Conservation (phyloP, 1,140 invertebrate genomes). For the Drusus annulatus region DNA sequence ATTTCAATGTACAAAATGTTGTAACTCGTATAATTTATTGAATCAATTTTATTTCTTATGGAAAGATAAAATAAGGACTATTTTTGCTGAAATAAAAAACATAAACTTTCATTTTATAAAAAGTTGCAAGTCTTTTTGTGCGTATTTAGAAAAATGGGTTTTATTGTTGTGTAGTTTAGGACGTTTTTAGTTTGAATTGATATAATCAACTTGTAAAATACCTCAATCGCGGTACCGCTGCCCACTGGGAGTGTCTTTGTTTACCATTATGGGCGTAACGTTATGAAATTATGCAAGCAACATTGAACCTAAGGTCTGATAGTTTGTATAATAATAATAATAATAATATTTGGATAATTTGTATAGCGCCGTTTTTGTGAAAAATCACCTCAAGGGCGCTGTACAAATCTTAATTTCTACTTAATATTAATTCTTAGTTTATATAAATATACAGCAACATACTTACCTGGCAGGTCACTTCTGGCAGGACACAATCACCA, state of each 20-base stretch:
- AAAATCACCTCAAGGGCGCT: no score
- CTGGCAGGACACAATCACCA: no score
- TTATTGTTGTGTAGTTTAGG: not conserved
- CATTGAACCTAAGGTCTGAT: not conserved
- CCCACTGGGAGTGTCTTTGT: slow-evolving; percentile 19
- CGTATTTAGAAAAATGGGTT: not conserved
- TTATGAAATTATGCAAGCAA: not conserved
- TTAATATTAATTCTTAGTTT: no score
- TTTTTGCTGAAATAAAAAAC: not conserved
- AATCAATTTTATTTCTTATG: not conserved
- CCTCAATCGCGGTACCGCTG: not conserved
- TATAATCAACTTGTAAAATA: not conserved
- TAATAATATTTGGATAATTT: no score
- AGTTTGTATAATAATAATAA: no score
- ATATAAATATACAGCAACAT: no score
- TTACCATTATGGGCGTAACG: slow-evolving; percentile 10
- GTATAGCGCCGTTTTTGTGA: no score
- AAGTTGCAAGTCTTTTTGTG: not conserved
- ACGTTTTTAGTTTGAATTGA: not conserved
- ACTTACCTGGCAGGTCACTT: no score
- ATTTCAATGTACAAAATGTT: not conserved
- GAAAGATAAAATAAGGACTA: not conserved
- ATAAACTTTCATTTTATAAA: not conserved
- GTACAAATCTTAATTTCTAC: no score
- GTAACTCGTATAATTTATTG: not conserved